Percentiles rank a stretch among this genome's conserved stretches.
These are phyloP conservation scores for Calameuta pallipes DNA, from an alignment of 2,888 invertebrate species.

Conservation along the genomic window DNA sequence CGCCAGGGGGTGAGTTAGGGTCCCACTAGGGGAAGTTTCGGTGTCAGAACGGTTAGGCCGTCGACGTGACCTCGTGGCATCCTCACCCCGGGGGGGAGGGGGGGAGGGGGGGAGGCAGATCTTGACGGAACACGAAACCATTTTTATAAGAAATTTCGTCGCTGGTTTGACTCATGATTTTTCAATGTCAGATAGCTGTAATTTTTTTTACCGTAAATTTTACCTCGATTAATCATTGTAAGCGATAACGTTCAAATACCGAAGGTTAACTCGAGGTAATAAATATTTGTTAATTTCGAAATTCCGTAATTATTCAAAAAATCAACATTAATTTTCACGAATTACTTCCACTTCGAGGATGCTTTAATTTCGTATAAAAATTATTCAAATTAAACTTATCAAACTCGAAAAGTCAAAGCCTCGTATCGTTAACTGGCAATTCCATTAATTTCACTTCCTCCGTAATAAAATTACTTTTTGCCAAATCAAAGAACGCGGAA, in stretches of 20 bases:
- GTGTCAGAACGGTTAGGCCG: slow-evolving; percentile 57
- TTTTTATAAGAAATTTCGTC: slow-evolving; percentile 55
- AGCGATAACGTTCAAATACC: neutral
- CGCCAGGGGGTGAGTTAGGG: slow-evolving; percentile 22
- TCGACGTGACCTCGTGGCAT: slow-evolving; percentile 51
- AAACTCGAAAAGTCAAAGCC: neutral
- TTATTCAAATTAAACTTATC: neutral
- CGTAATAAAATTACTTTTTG: too few species aligned
- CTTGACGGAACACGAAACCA: slow-evolving; percentile 47
- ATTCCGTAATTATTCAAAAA: neutral
- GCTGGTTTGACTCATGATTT: neutral
- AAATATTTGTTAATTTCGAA: neutral
- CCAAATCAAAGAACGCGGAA: neutral
- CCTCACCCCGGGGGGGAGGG: too few species aligned
- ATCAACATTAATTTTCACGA: neutral
- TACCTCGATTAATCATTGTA: neutral
- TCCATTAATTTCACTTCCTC: neutral
- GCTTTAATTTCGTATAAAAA: neutral
- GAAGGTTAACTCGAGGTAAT: neutral
- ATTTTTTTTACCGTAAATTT: neutral
- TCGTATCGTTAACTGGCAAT: neutral
- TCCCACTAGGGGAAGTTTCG: slow-evolving; percentile 19
- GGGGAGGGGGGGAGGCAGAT: slow-evolving; percentile 12
- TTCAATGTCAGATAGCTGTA: neutral
- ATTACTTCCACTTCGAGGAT: too few species aligned